Base-by-base conservation (phyloP, 2,888 invertebrate species). In the Sacculina carcini region DNA sequence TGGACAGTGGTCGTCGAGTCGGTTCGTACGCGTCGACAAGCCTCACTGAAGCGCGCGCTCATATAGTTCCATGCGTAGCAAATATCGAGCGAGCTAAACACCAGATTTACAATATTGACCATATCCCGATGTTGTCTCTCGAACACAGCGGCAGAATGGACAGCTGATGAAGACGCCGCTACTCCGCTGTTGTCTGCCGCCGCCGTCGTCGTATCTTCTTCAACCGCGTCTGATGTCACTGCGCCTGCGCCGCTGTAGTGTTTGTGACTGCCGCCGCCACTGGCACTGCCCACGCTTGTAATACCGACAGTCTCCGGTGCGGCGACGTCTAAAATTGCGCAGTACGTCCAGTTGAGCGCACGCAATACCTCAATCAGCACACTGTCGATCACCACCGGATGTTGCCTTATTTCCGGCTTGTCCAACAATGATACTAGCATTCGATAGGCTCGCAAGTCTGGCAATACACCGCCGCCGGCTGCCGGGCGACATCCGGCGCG, bases 31-130 rank as follows among this genome's bases (percentile, higher is more conserved):
- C 42, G 28, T 2, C 42, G 42, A 58, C 74, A 74, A 1, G 73
- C 71, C 52, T 72, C 42, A 1, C 42, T 28, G 16, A 16, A 42
- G 36, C 7, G 14, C 3, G 28, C 42, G 26, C 28, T 42, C 57
- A 81, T 73, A 61, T 79, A 84, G 56, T 76, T 74, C 86, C 87
- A 87, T 52, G 86, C 76, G 61, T 82, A 86, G 52, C 77, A 77
- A n/a, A 79, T 77, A 61, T 85, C 83, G 55, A 86, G 70, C 0
- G 82, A 78, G 51, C 78, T 78, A 62, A 87, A 81, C 26, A 87
- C 66, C 55, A 85, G 68, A 66, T 85, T 86, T 1, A 83, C 82
- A 21, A 80, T 81, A 65, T 85, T 85, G 14, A 79, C 70, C 38
- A 84, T 71, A 62, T 86, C 85, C 57, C 71, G 70, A 51, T 70